Conservation (phyloP, 1,140 invertebrate species). For the Andrena cerasifolii region DNA sequence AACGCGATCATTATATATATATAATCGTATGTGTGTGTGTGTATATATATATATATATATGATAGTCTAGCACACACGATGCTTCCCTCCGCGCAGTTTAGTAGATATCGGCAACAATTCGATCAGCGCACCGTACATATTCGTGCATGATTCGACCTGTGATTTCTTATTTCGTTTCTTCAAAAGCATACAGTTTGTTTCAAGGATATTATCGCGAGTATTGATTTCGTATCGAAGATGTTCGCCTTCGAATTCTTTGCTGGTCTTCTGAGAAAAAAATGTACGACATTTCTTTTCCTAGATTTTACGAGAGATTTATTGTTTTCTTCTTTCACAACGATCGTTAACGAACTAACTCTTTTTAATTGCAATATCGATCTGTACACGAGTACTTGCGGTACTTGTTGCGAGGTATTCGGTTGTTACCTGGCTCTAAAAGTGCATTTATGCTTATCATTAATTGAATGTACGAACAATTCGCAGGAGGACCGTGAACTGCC, state of each 20-base stretch:
- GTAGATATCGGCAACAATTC: conserved; percentile 46
- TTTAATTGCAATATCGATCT: background rate
- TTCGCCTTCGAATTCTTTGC: background rate
- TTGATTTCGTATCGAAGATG: background rate
- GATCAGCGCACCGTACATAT: conserved; percentile 18
- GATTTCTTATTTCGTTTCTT: conserved; percentile 1
- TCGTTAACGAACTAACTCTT: background rate
- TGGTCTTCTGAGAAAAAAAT: background rate
- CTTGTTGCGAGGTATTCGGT: conserved; percentile 34
- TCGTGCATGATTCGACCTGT: conserved; percentile 35
- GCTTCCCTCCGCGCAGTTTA: conserved; percentile 46
- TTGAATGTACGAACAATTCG: conserved; percentile 6
- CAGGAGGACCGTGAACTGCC: background rate
- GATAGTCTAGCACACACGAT: conserved; percentile 54
- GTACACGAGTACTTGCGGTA: conserved; percentile 28
- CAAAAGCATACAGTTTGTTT: no score
- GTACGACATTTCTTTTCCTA: background rate
- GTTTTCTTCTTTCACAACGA: background rate
- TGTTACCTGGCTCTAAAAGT: conserved; percentile 45
- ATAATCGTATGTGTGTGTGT: no score
- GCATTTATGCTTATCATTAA: conserved; percentile 38
- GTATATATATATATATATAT: no score
- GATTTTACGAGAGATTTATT: background rate
- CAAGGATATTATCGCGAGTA: no score
- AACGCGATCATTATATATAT: conserved; percentile 46